Base-by-base conservation (phyloP, 2,113 vertebrate species). In the Patagioenas fasciata region DNA sequence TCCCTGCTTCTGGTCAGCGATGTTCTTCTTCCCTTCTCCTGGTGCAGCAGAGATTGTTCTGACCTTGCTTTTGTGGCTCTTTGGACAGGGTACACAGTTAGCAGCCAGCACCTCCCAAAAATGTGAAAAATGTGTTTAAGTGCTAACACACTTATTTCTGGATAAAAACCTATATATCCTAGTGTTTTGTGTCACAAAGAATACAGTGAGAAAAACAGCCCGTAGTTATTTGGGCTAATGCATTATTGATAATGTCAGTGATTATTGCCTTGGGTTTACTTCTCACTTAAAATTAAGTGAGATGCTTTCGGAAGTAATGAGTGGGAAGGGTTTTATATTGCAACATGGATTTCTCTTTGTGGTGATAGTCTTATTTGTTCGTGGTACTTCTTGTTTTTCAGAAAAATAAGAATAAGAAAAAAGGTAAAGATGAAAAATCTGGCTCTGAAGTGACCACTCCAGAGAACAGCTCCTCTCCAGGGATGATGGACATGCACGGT, bases 401-500 rank as follows among this genome's bases (percentile, higher is more conserved):
- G 99, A 99, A 99, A 97, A 99, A 97, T 95, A 99, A 99, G 96
- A 99, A 98, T 53, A 99, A 99, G 98, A 99, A 99, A 95, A 99
- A 99, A 71, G 98, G 99, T 69, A 99, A 99, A 97, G 99, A 99
- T 67, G 99, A 99, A 95, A 99, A 99, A 80, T 99, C 99, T 70
- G 99, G 99, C 84, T 99, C 99, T 0, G 99, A 99, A 97, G 92
- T 99, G 92, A 99, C 99, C 56, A 99, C 99, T 42, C 99, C 99
- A 4, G 99, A 99, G 97, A 99, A 99, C 97, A 99, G 99, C 96
- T 99, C 99, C 17, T 99, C 99, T 71, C 99, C 99, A 0, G 99
- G 99, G 88, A 99, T 99, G 99, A 99, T 99, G 98, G 99, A 99
- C 97, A 99, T 99, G 98, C 99, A 99, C 10, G 99, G 99, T 99